These are phyloP conservation scores for Leucozona laternaria DNA, from an alignment of 2,888 invertebrate genomes.

Conservation along the genomic window DNA sequence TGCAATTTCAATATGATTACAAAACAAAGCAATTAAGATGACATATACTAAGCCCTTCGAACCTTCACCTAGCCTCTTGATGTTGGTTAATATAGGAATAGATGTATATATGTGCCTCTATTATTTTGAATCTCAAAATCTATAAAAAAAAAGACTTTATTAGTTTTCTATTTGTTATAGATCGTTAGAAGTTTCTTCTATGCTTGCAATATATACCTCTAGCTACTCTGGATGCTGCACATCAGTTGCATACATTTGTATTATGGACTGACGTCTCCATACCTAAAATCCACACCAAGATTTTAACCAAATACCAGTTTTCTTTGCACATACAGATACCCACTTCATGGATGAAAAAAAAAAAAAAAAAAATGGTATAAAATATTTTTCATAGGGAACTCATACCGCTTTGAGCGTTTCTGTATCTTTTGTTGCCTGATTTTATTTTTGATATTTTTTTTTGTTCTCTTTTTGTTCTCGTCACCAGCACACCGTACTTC, in stretches of 20 bases:
- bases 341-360: neutral
- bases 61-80: conserved; percentile 12
- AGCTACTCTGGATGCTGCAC: conserved; percentile 50
- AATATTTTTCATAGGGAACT: conserved; percentile 71
- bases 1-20: conserved; percentile 7
- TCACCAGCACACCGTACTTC: conserved; percentile 42
- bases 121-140: conserved; percentile 19
- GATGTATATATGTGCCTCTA: neutral
- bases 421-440: conserved; percentile 45
- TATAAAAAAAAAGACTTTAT: conserved; percentile 25
- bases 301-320: conserved; percentile 71
- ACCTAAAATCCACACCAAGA: conserved; percentile 43
- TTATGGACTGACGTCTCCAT: conserved; percentile 60
- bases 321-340: conserved; percentile 44
- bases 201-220: conserved; percentile 20
- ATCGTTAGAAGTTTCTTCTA: conserved; percentile 33
- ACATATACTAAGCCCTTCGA: conserved; percentile 26
- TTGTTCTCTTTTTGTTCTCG: conserved; percentile 53
- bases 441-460: conserved; percentile 49
- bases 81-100: neutral
- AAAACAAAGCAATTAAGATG: conserved; percentile 1
- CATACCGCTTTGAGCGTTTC: conserved; percentile 66
- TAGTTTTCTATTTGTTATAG: conserved; percentile 42
- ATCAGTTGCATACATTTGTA: conserved; percentile 38
- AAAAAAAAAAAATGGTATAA: conserved; percentile 41